These are phyloP conservation scores for Campylomormyrus tamandua DNA, from an alignment of 2,113 vertebrate genomes.

Conservation along the genomic window DNA sequence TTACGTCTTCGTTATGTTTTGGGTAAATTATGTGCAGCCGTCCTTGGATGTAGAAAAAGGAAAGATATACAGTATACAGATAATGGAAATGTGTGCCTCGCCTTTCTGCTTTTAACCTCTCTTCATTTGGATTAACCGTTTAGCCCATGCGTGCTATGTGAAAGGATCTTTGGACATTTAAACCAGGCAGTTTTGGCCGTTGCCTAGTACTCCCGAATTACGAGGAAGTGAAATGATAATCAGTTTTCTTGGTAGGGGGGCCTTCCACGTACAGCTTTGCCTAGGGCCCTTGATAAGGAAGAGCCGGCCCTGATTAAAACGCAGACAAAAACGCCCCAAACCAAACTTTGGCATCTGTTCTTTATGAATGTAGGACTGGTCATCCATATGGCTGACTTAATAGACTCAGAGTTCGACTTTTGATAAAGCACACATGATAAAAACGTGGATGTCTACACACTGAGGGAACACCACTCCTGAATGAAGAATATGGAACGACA, in stretches of 20 bases:
- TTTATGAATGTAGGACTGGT: not conserved
- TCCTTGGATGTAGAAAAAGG: not conserved
- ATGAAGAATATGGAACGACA: not conserved
- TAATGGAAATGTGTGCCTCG: not conserved
- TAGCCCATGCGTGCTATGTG: not conserved
- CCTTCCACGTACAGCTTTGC: not conserved
- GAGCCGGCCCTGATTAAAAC: not conserved
- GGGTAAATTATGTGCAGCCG: not conserved
- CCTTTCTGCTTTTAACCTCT: not conserved
- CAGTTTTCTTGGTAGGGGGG: not conserved
- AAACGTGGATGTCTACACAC: not conserved
- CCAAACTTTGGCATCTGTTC: not conserved
- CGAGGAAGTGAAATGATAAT: not conserved
- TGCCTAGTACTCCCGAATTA: not conserved
- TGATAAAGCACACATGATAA: not conserved
- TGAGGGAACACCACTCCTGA: not conserved
- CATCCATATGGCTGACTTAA: not conserved
- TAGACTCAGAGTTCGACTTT: not conserved
- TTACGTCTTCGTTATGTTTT: not conserved
- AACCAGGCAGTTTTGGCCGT: not conserved
- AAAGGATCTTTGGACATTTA: not conserved
- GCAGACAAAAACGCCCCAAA: not conserved
- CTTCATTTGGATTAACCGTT: not conserved
- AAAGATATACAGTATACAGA: not conserved
- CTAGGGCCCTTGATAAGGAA: not conserved